Evolutionary conservation across 2,888 invertebrate genomes (phyloP).

Genomic region (Serripes groenlandicus): DNA sequence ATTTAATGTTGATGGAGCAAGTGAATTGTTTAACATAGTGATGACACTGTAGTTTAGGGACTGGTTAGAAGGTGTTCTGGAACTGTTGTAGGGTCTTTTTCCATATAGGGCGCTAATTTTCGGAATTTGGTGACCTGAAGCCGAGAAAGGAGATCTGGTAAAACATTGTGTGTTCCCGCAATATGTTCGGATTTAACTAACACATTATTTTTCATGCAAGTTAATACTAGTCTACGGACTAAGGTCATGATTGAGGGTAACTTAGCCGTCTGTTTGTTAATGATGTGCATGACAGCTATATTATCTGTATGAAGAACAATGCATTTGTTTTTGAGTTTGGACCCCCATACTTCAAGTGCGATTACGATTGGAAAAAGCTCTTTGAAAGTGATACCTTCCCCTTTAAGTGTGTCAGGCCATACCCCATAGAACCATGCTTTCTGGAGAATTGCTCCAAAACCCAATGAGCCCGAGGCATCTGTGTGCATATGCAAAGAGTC

Average conservation of each 20-base stretch:
- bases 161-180: slow-evolving; percentile 46
- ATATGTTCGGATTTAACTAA: slow-evolving; percentile 44
- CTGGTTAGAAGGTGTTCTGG: slow-evolving; percentile 23
- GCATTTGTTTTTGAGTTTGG: slow-evolving; percentile 27
- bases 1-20: slow-evolving; percentile 24
- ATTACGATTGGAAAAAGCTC: slow-evolving; percentile 53
- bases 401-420: slow-evolving; percentile 4
- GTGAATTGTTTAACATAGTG: background rate
- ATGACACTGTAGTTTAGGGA: background rate
- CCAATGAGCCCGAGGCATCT: slow-evolving; percentile 43
- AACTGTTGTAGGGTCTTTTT: slow-evolving; percentile 26
- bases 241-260: slow-evolving; percentile 40
- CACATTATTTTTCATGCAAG: slow-evolving; percentile 51
- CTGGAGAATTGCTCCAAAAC: slow-evolving; percentile 36
- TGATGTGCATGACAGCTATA: slow-evolving; percentile 51
- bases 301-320: slow-evolving; percentile 58
- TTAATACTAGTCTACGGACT: slow-evolving; percentile 47
- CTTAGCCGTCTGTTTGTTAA: slow-evolving; percentile 55
- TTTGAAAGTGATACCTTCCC: slow-evolving; percentile 42
- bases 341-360: slow-evolving; percentile 58
- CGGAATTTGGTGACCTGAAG: slow-evolving; percentile 52
- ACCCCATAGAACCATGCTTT: slow-evolving; percentile 29
- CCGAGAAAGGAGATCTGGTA: slow-evolving; percentile 57
- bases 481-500: slow-evolving; percentile 36
- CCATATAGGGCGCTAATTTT: slow-evolving; percentile 40